A percentile compares a stretch with the other conserved stretches of the same genome.
These are phyloP conservation scores for Drosophila infuscata DNA, from an alignment of 2,888 invertebrate species.

Conservation along the genomic window DNA sequence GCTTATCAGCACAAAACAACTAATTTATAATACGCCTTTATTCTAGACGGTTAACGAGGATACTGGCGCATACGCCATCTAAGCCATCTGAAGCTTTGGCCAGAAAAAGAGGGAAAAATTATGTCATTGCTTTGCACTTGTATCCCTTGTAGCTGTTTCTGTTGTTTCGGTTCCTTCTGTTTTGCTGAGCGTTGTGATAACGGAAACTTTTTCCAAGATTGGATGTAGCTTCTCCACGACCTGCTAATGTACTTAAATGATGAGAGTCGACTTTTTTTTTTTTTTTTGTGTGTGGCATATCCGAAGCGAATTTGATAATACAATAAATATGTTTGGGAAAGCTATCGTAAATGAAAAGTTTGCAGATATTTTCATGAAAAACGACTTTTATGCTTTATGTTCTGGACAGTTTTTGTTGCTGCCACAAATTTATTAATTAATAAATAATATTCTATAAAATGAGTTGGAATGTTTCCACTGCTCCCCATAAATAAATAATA, in stretches of 20 bases:
- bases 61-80: conserved; percentile 51
- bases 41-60: conserved; percentile 23
- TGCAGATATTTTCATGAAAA: background rate
- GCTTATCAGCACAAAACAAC: conserved; percentile 61
- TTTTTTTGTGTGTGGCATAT: conserved; percentile 4
- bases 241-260: conserved; percentile 29
- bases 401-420: background rate
- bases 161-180: background rate
- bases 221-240: conserved; percentile 7
- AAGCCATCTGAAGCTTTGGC: conserved; percentile 17
- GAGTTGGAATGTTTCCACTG: background rate
- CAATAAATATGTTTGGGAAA: background rate
- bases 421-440: conserved; percentile 1
- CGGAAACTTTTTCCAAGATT: conserved; percentile 34
- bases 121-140: conserved; percentile 56
- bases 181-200: conserved; percentile 40
- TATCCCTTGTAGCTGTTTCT: conserved; percentile 12
- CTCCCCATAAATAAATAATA: background rate
- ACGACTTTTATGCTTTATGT: background rate
- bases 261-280: background rate
- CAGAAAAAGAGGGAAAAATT: conserved; percentile 47
- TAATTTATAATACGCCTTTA: conserved; percentile 69
- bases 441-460: background rate
- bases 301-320: conserved; percentile 3
- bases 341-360: conserved; percentile 1